phyloP scores from a whole-genome alignment of 2,113 vertebrate genomes.

The Rostratula benghalensis region DNA sequence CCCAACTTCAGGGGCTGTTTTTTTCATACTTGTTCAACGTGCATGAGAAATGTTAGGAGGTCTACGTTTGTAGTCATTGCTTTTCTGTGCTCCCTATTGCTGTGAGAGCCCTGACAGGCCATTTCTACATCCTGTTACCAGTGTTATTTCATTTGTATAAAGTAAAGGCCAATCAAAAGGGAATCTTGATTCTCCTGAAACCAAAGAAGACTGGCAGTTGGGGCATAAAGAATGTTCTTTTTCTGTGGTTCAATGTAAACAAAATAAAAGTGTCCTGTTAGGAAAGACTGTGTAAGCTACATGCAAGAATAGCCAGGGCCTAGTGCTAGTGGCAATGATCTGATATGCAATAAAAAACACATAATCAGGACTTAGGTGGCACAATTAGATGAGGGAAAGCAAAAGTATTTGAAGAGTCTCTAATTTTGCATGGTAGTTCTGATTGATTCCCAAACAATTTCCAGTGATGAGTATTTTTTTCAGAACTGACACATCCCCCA shows the following conservation, averaged over 20 bases:
- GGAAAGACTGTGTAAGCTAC: neutral
- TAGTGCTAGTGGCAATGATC: neutral
- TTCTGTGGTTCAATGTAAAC: neutral
- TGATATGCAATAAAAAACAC: neutral
- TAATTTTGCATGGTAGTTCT: neutral
- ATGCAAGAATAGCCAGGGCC: neutral
- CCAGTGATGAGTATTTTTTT: neutral
- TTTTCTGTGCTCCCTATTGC: neutral
- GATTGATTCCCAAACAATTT: neutral
- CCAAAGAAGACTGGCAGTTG: fast-evolving
- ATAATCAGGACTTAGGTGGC: neutral
- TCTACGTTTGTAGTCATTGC: neutral
- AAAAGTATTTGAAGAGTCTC: neutral
- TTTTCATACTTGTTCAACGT: slow-evolving; percentile 2
- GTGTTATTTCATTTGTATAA: neutral
- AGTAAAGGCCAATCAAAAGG: neutral
- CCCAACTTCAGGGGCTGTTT: neutral
- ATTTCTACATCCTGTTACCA: neutral
- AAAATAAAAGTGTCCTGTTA: neutral
- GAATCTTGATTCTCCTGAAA: neutral
- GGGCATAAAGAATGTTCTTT: neutral
- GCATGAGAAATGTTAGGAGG: neutral
- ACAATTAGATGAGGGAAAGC: neutral
- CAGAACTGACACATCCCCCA: neutral
- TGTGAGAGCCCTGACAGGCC: neutral